Evolutionary conservation across 2,888 invertebrate species (phyloP).

Genomic region (Drosophila neutralis): DNA sequence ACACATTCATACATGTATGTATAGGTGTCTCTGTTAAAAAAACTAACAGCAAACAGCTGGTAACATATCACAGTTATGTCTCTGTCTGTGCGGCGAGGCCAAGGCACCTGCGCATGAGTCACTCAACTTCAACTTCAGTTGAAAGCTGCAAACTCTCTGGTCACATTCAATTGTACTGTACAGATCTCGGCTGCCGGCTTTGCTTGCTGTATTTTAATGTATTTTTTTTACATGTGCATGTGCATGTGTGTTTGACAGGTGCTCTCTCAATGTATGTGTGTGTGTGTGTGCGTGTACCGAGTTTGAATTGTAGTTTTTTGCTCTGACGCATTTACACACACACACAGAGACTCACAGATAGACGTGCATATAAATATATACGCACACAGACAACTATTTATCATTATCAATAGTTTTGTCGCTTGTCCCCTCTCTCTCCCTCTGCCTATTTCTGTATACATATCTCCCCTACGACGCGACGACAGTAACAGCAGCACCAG

Average conservation of each 20-base stretch:
- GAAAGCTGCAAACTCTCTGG: constrained; percentile 46
- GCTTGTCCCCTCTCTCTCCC: constrained; percentile 40
- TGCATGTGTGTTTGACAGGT: constrained; percentile 70
- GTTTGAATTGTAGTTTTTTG: constrained; percentile 57
- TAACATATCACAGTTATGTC: constrained; percentile 34
- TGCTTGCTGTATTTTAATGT: constrained; percentile 17
- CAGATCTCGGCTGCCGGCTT: constrained; percentile 51
- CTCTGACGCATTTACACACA: constrained; percentile 66
- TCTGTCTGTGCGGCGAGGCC: constrained; percentile 14
- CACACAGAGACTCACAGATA: constrained; percentile 4
- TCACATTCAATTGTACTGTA: constrained; percentile 51
- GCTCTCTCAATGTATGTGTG: constrained; percentile 67
- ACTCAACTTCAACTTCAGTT: constrained; percentile 49
- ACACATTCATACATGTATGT: background rate
- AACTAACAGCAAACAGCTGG: constrained; percentile 50
- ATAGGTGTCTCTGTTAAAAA: constrained; percentile 16
- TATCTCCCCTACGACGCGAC: constrained; percentile 47
- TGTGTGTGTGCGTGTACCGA: constrained; percentile 70
- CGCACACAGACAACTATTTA: constrained; percentile 43
- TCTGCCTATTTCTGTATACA: constrained; percentile 14
- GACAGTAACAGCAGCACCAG: constrained; percentile 40
- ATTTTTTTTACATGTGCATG: constrained; percentile 21
- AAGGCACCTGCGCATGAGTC: constrained; percentile 61
- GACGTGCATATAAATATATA: constrained; percentile 9
- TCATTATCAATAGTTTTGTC: constrained; percentile 52